These are phyloP conservation scores for Celastrina argiolus DNA, from an alignment of 2,888 invertebrate genomes.

Conservation along the genomic window DNA sequence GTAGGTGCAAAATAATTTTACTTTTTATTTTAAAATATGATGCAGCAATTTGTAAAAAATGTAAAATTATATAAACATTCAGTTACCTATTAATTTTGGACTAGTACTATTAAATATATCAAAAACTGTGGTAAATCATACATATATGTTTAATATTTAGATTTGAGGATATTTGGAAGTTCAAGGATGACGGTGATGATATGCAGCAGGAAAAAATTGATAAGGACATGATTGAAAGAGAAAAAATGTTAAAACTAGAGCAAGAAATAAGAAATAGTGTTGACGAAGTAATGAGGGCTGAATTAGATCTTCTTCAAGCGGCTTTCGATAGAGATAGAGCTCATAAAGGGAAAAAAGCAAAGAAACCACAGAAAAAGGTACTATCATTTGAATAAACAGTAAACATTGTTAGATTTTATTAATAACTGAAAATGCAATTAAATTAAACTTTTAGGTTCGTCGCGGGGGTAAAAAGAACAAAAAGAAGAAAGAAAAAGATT, in stretches of 20 bases:
- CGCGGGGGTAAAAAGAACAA: constrained; percentile 92
- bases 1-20: constrained; percentile 53
- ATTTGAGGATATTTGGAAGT: constrained; percentile 90
- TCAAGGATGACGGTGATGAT: constrained; percentile 84
- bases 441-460: constrained; percentile 67
- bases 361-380: constrained; percentile 85
- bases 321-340: constrained; percentile 85
- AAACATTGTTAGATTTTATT: background rate
- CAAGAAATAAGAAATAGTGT: constrained; percentile 88
- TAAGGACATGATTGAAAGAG: constrained; percentile 88
- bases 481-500: constrained; percentile 95
- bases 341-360: constrained; percentile 85
- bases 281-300: constrained; percentile 86
- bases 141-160: constrained; percentile 45
- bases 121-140: background rate
- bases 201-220: constrained; percentile 86
- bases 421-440: background rate
- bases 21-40: background rate
- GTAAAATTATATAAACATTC: no score
- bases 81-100: background rate
- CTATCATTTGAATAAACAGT: background rate
- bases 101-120: background rate
- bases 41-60: no score
- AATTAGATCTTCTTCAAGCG: constrained; percentile 82
- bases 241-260: constrained; percentile 90